phyloP scores from a whole-genome alignment of 2,888 invertebrate species.

The Drosophila colorata region DNA sequence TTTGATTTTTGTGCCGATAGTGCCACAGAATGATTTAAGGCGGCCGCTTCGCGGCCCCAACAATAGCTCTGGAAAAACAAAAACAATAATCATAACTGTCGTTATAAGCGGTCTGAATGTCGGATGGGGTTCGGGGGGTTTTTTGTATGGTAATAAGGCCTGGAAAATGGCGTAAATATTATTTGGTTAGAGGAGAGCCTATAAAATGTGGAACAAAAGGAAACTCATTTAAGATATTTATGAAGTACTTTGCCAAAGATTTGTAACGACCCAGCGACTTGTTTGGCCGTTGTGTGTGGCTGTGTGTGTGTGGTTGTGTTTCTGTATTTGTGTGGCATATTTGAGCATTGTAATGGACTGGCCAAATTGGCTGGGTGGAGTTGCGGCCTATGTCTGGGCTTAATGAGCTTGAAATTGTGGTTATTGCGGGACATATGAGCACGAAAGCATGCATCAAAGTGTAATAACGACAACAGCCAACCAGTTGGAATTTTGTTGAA shows the following conservation, averaged over 20 bases:
- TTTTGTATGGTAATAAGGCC: conserved; percentile 16
- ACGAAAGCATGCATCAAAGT: conserved; percentile 22
- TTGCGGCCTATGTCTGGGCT: conserved; percentile 30
- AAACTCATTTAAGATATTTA: conserved; percentile 77
- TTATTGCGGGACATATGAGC: conserved; percentile 35
- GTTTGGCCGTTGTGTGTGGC: conserved; percentile 14
- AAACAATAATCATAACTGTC: conserved; percentile 74
- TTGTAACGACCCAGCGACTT: conserved; percentile 60
- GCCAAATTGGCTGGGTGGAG: conserved; percentile 30
- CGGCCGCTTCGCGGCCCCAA: conserved; percentile 12
- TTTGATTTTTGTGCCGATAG: conserved; percentile 77
- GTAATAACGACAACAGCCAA: conserved; percentile 20
- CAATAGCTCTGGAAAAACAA: conserved; percentile 27
- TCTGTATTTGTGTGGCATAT: not conserved
- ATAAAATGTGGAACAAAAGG: conserved; percentile 73
- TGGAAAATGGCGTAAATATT: conserved; percentile 59
- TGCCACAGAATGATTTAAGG: conserved; percentile 77
- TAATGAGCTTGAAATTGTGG: conserved; percentile 56
- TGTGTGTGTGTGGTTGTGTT: too few species aligned
- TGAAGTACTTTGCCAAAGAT: conserved; percentile 71
- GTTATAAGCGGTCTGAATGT: conserved; percentile 38
- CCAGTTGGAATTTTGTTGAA: not conserved
- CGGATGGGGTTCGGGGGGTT: not conserved
- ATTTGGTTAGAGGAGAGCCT: conserved; percentile 34
- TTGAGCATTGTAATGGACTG: conserved; percentile 14